A percentile compares a stretch with the other conserved stretches of the same genome.
Conservation (phyloP, 2,113 vertebrate species). For the Rhagologus leucostigma region DNA sequence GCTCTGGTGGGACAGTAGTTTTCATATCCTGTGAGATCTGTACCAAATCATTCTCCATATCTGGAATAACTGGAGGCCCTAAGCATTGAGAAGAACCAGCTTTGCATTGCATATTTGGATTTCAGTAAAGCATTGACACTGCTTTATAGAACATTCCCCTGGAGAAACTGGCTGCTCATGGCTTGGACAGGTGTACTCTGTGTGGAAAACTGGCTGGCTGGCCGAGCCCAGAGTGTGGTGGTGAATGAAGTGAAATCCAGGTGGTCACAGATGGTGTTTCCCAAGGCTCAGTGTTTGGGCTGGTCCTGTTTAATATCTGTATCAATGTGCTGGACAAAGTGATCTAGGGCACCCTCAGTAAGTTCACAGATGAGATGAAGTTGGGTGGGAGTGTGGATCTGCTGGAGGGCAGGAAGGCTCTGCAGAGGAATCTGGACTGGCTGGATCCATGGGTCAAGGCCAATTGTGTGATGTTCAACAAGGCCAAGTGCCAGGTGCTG, state of each 20-base stretch:
- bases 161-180: not conserved
- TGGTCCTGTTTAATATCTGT: not conserved
- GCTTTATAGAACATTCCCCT: not conserved
- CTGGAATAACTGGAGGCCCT: not conserved
- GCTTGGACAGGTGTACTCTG: not conserved
- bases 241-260: not conserved
- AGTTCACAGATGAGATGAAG: not conserved
- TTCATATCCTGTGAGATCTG: not conserved
- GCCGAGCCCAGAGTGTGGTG: not conserved
- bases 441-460: not conserved
- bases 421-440: not conserved
- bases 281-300: not conserved
- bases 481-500: not conserved
- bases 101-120: not conserved
- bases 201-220: not conserved
- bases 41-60: not conserved
- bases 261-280: not conserved
- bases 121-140: rapidly evolving
- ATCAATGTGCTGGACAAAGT: not conserved
- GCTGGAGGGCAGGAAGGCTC: not conserved
- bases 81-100: not conserved
- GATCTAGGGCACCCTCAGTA: not conserved
- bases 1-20: not conserved
- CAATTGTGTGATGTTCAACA: not conserved
- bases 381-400: not conserved